Evolutionary conservation across 2,797 vertebrate species (phyloP), one percentile per base, ranked within the genome.

Genomic region (Pelodytes ibericus): DNA sequence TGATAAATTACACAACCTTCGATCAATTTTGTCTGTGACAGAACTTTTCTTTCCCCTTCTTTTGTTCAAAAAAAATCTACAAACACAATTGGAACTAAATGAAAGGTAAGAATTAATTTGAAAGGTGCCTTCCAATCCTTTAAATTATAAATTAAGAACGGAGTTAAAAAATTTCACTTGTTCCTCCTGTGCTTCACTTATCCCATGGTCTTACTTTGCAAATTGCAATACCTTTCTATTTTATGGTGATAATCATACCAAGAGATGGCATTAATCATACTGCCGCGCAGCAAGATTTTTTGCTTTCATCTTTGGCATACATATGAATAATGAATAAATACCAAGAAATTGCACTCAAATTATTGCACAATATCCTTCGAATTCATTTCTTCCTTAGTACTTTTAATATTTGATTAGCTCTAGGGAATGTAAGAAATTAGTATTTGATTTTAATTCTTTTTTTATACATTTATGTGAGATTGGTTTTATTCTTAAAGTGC

Each of bases 331-430:
- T 81, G 31, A 63, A 82, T 74, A 27, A n/a, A 71, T 69, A 24
- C 27, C 53, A 67, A 71, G 53, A 56, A 64, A 24, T 57, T 39
- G 51, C 22, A 64, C 60, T 71, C 60, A 76, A 77, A 75, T 33
- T 20, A 74, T 6, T 71, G 82, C 25, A 69, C 30, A 79, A 51
- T 69, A 81, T 74, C 16, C 74, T 79, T 16, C 56, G 10, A 33
- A 81, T 59, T 25, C 80, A 80, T 81, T 77, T 26, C 9, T 49
- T 9, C 73, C 70, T n/a, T 62, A 11, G 1, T 72, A 71, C 77
- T 65, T 84, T 85, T 83, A 81, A 81, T 83, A 64, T 81, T 51
- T 74, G 67, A 81, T 81, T 63, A 76, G 80, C 78, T 75, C 71
- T 58, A 72, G 80, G 75, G 80, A 77, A 72, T 68, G 33, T 11